Evolutionary conservation across 2,113 vertebrate genomes (phyloP).

Genomic region (Sinocyclocheilus rhinocerous): DNA sequence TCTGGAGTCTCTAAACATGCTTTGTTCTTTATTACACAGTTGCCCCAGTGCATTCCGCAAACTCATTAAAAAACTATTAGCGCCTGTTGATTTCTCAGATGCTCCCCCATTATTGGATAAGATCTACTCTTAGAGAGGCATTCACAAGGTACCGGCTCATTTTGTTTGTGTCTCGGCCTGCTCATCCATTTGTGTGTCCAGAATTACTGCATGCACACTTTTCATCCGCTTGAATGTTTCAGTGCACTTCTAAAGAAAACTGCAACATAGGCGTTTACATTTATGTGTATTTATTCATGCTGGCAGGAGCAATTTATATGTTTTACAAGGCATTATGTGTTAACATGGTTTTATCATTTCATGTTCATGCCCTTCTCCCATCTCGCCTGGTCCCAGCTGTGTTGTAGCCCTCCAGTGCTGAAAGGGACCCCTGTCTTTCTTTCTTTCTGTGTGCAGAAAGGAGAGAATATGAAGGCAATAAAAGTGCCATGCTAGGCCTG

Average conservation of each 20-base stretch:
- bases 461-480: constrained; percentile 58
- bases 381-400: constrained; percentile 39
- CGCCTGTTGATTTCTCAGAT: constrained; percentile 69
- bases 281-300: not conserved
- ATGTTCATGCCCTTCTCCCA: not conserved
- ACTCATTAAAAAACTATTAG: constrained; percentile 80
- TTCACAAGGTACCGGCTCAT: constrained; percentile 35
- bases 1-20: constrained; percentile 63
- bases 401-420: constrained; percentile 6
- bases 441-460: constrained; percentile 21
- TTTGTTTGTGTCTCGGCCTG: not conserved
- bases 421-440: not conserved
- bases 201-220: not conserved
- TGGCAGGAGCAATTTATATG: not conserved
- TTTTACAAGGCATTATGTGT: constrained; percentile 4
- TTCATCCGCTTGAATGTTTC: not conserved
- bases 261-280: not conserved
- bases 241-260: not conserved
- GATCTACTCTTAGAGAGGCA: constrained; percentile 45
- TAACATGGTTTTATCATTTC: not conserved
- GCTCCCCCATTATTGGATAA: constrained; percentile 48
- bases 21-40: constrained; percentile 73
- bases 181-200: not conserved
- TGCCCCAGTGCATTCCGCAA: constrained; percentile 73
- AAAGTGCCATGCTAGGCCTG: constrained; percentile 32